These are phyloP conservation scores for Cryptotermes secundus DNA, from an alignment of 1,140 invertebrate species.

Conservation along the genomic window DNA sequence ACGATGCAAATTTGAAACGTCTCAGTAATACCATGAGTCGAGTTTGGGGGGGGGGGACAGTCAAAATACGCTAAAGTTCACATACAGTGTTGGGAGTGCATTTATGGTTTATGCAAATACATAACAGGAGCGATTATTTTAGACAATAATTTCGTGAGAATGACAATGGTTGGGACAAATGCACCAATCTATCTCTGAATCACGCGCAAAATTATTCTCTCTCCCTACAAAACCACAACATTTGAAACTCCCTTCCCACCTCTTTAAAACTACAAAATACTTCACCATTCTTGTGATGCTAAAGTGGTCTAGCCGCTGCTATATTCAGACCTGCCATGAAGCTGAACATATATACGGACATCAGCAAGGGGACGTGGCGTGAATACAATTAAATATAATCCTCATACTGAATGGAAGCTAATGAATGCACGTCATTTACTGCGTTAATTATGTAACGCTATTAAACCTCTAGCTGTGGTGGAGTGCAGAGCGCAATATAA, in stretches of 20 bases:
- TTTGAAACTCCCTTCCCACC: not conserved
- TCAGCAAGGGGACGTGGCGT: not conserved
- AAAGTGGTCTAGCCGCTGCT: not conserved
- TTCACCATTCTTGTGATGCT: not conserved
- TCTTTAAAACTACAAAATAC: conserved; percentile 6
- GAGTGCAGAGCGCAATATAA: too few relatives aligned
- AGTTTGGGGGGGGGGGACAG: not conserved
- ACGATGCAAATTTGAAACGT: not conserved
- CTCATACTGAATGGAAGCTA: not conserved
- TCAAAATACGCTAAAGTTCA: not conserved
- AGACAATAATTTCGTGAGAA: not conserved
- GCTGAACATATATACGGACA: not conserved
- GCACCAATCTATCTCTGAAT: not conserved
- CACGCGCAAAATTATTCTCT: not conserved
- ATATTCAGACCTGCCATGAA: not conserved
- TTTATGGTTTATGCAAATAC: not conserved
- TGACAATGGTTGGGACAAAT: not conserved
- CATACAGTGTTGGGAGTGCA: not conserved
- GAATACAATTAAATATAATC: not conserved
- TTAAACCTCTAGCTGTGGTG: too few relatives aligned
- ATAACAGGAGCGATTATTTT: not conserved
- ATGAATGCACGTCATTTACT: not conserved
- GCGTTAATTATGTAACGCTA: not conserved
- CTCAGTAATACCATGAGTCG: not conserved
- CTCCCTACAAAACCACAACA: not conserved